Base-by-base conservation (phyloP, 2,797 vertebrate genomes). In the Microhierax caerulescens region DNA sequence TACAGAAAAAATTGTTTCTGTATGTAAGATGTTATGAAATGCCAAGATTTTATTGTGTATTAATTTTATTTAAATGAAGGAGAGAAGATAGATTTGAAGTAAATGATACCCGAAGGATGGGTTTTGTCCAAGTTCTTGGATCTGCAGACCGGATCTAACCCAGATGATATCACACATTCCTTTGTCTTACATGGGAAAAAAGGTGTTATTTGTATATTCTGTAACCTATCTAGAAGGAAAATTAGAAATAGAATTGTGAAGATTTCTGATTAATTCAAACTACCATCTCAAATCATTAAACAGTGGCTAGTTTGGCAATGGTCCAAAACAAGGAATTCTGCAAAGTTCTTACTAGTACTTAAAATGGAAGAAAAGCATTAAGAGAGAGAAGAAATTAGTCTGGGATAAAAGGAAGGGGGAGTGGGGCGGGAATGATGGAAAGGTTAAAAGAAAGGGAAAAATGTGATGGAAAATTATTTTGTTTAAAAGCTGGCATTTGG, bases 401-500 rank as follows among this genome's bases (percentile, higher is more conserved):
- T 80, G 61, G 80, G 74, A 85, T 96, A 89, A 97, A 96, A 96
- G 6, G 53, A 93, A 75, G 50, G 59, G 47, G 11, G 17, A 18
- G 19, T 34, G 19, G 23, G 41, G 19, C 7, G 41, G 8, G 32
- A 60, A 80, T 86, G 73, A 94, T 96, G 82, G 90, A 93, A 97
- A 97, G 91, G 95, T 94, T 96, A 93, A 96, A 96, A 97, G 88
- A 92, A 95, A 91, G 34, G 72, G 73, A 68, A 94, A 95, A 91
- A 95, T 88, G 53, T 92, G 87, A 94, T 9, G 20, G 90, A 85
- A 97, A 97, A 98, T 96, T 92, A 95, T 92, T 96, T 93, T 97
- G 87, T 96, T 97, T 97, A 95, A 96, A 96, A 88, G 73, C 93
- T 88, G 96, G 92, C 91, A 95, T 95, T 98, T 97, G 95, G 91